Evolutionary conservation across 2,888 invertebrate genomes (phyloP), one percentile per base, ranked within the genome.

Genomic region (Elegia similella): DNA sequence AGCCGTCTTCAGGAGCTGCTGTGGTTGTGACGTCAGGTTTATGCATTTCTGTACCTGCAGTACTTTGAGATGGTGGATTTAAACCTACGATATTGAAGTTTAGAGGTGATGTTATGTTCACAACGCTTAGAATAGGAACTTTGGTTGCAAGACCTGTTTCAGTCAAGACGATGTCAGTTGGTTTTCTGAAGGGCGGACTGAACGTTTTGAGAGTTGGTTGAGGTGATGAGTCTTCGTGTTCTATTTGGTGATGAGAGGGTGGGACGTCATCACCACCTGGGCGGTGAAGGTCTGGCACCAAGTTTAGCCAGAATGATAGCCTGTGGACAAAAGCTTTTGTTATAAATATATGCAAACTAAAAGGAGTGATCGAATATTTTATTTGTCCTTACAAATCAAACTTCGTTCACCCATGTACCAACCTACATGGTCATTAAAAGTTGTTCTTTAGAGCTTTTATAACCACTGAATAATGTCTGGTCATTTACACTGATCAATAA

Each of bases 261-360:
- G 96, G 96, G 3, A 97, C 96, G 70, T 97, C 96, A 69, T 96
- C 96, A 7, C 96, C 95, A 7, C 97, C 97, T 0, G 97, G 96
- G 67, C 96, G 95, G 78, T 97, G 97, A 30, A 97, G 92, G 77
- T 98, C 98, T 34, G 98, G 98, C 59, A 99, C 97, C 54, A 98
- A 92, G 76, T 98, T 98, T 59, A 98, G 84, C 99, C 99, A 99
- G 84, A 98, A 97, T 0, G 98, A 98, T 56, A 98, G 92, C 65
- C 95, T 94, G 86, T 67, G 63, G 63, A 78, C 66, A 77, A 76
- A 60, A 56, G 34, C 34, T 32, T 32, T 15, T 6, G 29, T 30
- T 6, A 13, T 7, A 32, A 15, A 32, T 42, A 55, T 13, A 17
- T 32, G 15, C 30, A 6, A 1, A 1, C 6, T 1, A 50, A 10